Evolutionary conservation across 92 coral and sea anemone genomes (phyloP).

Genomic region (Actinernus sp.): DNA sequence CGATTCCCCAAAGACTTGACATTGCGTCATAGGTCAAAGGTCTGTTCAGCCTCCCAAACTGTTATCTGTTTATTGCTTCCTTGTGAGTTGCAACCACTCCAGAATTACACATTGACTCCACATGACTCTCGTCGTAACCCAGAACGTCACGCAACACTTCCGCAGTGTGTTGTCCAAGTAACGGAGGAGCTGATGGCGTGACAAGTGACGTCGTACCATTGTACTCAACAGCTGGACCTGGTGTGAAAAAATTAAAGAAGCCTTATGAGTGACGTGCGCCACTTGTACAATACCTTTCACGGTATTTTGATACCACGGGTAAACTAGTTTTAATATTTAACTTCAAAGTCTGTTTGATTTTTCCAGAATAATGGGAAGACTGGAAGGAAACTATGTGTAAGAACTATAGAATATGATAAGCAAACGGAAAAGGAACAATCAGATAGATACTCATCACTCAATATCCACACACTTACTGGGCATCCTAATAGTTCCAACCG

Average conservation of each 20-base stretch:
- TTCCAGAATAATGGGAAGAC: background rate
- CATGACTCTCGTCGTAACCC: conserved; percentile 51
- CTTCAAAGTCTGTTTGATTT: background rate
- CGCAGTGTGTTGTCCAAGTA: conserved; percentile 83
- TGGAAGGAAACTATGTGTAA: too few relatives aligned
- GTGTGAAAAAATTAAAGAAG: background rate
- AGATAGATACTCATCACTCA: too few relatives aligned
- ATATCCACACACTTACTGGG: conserved; percentile 58
- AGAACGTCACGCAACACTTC: conserved; percentile 66
- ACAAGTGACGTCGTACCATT: conserved; percentile 68
- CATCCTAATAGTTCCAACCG: conserved; percentile 70
- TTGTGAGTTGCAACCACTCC: conserved; percentile 42
- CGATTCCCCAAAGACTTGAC: too few relatives aligned
- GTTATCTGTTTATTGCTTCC: background rate
- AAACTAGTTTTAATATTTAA: too few relatives aligned
- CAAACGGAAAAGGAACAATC: too few relatives aligned
- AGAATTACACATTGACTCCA: conserved; percentile 31
- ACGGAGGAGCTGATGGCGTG: conserved; percentile 73
- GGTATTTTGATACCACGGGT: too few relatives aligned
- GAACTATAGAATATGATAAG: too few relatives aligned
- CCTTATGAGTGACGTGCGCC: background rate
- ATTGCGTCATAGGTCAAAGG: too few relatives aligned
- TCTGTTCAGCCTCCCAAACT: too few relatives aligned
- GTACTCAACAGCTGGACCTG: conserved; percentile 92
- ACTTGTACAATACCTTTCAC: too few relatives aligned